These are phyloP conservation scores for Petrocephalus schoutedeni DNA, from an alignment of 2,797 vertebrate species.

Conservation along the genomic window DNA sequence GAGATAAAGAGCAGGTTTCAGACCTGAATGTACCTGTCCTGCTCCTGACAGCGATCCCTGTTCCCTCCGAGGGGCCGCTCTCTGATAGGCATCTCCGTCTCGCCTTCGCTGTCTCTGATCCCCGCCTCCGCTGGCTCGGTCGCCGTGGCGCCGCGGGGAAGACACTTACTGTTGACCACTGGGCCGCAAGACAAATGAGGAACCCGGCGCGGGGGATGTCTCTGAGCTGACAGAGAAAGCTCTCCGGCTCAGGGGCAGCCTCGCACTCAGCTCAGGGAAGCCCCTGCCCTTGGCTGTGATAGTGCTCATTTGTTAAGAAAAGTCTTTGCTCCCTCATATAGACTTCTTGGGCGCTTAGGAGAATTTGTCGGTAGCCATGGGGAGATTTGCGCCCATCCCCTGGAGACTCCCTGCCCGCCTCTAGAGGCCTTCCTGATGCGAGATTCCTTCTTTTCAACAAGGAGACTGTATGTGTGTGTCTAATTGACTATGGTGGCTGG, in stretches of 20 bases:
- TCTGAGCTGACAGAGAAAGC: conserved; percentile 8
- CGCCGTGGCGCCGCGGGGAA: neutral
- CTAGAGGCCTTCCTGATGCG: neutral
- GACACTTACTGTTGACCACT: neutral
- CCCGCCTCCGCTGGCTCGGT: too few relatives aligned
- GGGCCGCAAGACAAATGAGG: conserved; percentile 51
- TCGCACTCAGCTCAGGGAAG: neutral
- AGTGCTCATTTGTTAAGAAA: neutral
- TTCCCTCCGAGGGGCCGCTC: neutral
- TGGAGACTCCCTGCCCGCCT: neutral
- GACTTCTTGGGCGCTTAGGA: neutral
- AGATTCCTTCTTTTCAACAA: neutral
- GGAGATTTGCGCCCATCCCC: neutral
- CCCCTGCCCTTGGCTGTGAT: neutral
- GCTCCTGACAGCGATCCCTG: neutral
- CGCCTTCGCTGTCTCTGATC: neutral
- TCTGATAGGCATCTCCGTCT: neutral
- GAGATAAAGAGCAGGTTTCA: neutral
- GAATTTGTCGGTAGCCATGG: neutral
- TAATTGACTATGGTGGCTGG: conserved; percentile 63
- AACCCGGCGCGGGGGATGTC: conserved; percentile 28
- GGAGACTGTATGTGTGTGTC: neutral
- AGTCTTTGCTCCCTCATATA: neutral
- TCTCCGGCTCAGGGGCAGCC: too few relatives aligned
- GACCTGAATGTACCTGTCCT: neutral